Percentiles rank a stretch among this genome's conserved stretches.
Conservation (phyloP, 2,888 invertebrate species). For the Drosophila hawaiiensis region DNA sequence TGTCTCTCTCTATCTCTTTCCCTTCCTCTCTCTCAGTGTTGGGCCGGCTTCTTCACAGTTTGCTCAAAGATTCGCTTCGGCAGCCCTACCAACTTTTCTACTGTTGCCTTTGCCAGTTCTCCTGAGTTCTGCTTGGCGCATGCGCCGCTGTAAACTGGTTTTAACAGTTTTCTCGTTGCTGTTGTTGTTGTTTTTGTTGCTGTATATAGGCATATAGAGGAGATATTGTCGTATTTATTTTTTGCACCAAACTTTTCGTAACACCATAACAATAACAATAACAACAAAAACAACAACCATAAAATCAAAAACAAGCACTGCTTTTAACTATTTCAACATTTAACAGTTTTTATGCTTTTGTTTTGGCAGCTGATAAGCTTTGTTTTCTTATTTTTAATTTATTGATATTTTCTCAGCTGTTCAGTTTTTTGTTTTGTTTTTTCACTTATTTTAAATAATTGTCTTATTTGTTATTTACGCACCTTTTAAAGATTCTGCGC, state of each 20-base stretch:
- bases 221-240: constrained; percentile 48
- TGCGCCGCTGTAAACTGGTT: constrained; percentile 67
- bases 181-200: constrained; percentile 35
- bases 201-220: constrained; percentile 20
- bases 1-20: neutral
- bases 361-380: constrained; percentile 47
- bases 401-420: constrained; percentile 51
- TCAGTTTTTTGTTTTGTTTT: constrained; percentile 9
- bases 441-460: constrained; percentile 12
- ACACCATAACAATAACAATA: constrained; percentile 28
- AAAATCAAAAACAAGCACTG: constrained; percentile 2
- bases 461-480: constrained; percentile 33
- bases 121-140: constrained; percentile 62
- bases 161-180: constrained; percentile 65
- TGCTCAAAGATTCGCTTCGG: constrained; percentile 73
- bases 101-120: constrained; percentile 36
- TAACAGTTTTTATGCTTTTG: constrained; percentile 25
- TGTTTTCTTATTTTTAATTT: constrained; percentile 32
- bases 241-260: constrained; percentile 51
- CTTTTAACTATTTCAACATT: constrained; percentile 8
- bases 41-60: constrained; percentile 71
- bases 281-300: neutral
- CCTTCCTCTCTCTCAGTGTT: neutral
- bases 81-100: constrained; percentile 62
- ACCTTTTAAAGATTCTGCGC: constrained; percentile 39